Evolutionary conservation across 2,888 invertebrate species (phyloP).

Genomic region (Thelaira solivaga): DNA sequence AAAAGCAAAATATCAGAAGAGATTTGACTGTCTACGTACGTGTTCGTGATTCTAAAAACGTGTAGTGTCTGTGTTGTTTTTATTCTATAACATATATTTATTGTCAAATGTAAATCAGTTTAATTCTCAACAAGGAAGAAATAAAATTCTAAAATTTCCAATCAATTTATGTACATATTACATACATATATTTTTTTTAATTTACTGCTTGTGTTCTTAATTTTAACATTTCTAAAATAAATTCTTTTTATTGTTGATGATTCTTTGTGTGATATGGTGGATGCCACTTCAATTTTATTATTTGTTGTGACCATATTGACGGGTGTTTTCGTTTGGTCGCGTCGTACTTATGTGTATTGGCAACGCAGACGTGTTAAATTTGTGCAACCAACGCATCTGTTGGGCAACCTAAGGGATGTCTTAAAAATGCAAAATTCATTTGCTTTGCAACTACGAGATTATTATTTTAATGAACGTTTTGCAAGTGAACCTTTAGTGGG

Average conservation of each 20-base stretch:
- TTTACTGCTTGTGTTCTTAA: constrained; percentile 33
- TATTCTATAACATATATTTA: constrained; percentile 8
- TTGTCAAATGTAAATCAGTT: constrained; percentile 12
- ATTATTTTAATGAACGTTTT: constrained; percentile 72
- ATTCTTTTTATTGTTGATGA: constrained; percentile 23
- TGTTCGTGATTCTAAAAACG: constrained; percentile 52
- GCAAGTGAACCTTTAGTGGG: constrained; percentile 73
- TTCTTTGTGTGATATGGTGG: constrained; percentile 67
- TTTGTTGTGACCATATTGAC: constrained; percentile 70
- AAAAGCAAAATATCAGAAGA: constrained; percentile 51
- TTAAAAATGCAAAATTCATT: constrained; percentile 72
- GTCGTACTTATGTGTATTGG: constrained; percentile 77
- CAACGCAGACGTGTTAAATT: constrained; percentile 75
- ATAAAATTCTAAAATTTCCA: background rate
- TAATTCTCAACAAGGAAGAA: background rate
- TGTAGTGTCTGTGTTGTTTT: constrained; percentile 28
- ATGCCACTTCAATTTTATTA: constrained; percentile 71
- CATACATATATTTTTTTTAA: constrained; percentile 7
- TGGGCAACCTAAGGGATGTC: constrained; percentile 77
- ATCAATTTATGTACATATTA: constrained; percentile 21
- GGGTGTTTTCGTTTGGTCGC: constrained; percentile 70
- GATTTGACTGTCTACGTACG: constrained; percentile 49
- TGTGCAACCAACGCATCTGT: constrained; percentile 74
- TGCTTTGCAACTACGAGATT: constrained; percentile 72
- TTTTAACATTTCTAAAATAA: background rate